phyloP scores from a whole-genome alignment of 2,888 invertebrate genomes.

The Oxyscelio sp. region DNA sequence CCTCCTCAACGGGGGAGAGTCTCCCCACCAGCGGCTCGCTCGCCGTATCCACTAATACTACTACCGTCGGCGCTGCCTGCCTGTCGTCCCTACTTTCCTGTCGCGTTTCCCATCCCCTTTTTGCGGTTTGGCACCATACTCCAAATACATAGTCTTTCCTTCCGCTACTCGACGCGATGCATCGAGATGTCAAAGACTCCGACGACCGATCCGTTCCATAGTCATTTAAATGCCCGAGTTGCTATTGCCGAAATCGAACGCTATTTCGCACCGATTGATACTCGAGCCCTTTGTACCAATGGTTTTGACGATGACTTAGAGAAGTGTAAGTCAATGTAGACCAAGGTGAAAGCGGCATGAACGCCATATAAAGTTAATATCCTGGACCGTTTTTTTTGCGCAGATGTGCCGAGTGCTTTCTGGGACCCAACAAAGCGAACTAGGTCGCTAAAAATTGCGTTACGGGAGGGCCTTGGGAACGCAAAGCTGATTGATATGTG shows the following conservation, averaged over 20 bases:
- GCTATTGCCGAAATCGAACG: slow-evolving; percentile 3
- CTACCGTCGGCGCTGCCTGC: slow-evolving; percentile 51
- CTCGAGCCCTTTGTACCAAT: slow-evolving; percentile 4
- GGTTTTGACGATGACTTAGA: slow-evolving; percentile 12
- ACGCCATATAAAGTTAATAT: not conserved
- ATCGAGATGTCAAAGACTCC: slow-evolving; percentile 51
- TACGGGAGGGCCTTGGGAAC: not conserved
- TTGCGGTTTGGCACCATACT: slow-evolving; percentile 73
- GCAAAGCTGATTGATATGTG: slow-evolving; percentile 28
- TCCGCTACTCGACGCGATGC: slow-evolving; percentile 70
- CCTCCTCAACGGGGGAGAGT: slow-evolving; percentile 81
- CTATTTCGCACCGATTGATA: slow-evolving; percentile 8
- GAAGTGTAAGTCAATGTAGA: slow-evolving; percentile 37
- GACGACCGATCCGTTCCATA: not conserved
- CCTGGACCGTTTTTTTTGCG: slow-evolving; percentile 25
- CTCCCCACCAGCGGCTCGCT: slow-evolving; percentile 54
- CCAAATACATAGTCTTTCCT: slow-evolving; percentile 77
- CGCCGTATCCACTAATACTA: slow-evolving; percentile 63
- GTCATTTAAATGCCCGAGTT: slow-evolving; percentile 45
- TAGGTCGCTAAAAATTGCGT: slow-evolving; percentile 32
- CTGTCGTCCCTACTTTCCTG: slow-evolving; percentile 65
- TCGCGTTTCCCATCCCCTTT: slow-evolving; percentile 49
- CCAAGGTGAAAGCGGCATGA: slow-evolving; percentile 47
- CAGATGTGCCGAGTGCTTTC: slow-evolving; percentile 19
- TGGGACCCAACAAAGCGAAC: slow-evolving; percentile 23